phyloP scores from a whole-genome alignment of 2,113 vertebrate genomes.

The Opisthocomus hoazin region DNA sequence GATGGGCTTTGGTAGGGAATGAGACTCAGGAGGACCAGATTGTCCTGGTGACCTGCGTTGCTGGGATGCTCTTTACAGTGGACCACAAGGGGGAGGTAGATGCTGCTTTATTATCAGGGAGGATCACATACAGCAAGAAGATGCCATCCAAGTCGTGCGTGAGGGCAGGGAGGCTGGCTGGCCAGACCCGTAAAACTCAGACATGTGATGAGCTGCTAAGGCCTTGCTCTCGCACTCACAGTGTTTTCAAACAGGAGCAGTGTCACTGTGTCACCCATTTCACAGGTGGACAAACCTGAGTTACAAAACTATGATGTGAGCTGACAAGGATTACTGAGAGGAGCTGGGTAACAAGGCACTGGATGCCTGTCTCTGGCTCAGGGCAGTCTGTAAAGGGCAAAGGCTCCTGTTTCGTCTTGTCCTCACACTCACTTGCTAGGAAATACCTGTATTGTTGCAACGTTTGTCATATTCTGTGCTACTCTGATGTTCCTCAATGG shows the following conservation, averaged over 20 bases:
- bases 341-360: not conserved
- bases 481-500: not conserved
- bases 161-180: not conserved
- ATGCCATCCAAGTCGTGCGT: rapidly evolving
- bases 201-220: not conserved
- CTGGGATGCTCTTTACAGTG: not conserved
- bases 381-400: not conserved
- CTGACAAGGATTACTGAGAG: not conserved
- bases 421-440: not conserved
- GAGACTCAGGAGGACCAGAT: rapidly evolving
- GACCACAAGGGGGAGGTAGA: conserved; percentile 20
- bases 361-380: not conserved
- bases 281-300: not conserved
- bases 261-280: not conserved
- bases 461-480: rapidly evolving
- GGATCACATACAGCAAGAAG: rapidly evolving
- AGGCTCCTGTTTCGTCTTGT: not conserved
- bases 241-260: not conserved
- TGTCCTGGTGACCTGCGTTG: not conserved
- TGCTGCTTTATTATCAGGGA: not conserved
- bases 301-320: not conserved
- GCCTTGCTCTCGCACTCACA: rapidly evolving
- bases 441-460: not conserved
- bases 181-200: not conserved
- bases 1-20: not conserved